Evolutionary conservation across 2,888 invertebrate species (phyloP).

Genomic region (Nebria brevicollis): DNA sequence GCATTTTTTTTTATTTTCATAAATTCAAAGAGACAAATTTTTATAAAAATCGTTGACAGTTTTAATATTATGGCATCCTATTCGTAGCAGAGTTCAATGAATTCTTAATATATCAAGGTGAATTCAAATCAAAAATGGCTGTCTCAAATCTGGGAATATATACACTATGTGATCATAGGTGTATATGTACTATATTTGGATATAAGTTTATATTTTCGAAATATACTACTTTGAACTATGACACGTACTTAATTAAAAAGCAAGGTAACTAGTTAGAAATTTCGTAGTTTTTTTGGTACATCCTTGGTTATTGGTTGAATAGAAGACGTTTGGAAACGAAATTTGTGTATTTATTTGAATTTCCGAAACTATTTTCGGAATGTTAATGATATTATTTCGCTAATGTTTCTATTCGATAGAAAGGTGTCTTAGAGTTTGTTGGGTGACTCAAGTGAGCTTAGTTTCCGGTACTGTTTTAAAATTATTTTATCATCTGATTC

Average conservation of each 20-base stretch:
- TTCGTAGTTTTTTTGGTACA: background rate
- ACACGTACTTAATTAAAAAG: background rate
- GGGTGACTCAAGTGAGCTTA: too few relatives aligned
- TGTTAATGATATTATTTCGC: too few relatives aligned
- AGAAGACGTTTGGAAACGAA: background rate
- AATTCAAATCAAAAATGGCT: background rate
- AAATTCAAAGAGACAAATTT: background rate
- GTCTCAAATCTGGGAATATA: background rate
- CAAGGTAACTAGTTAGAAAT: background rate
- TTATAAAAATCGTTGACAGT: background rate
- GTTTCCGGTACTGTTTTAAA: too few relatives aligned
- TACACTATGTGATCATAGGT: too few relatives aligned
- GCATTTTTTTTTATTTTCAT: background rate
- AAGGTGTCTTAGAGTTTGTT: too few relatives aligned
- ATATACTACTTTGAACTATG: background rate
- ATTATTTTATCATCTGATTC: background rate
- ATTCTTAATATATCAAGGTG: background rate
- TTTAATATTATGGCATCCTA: background rate
- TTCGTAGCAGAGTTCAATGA: background rate
- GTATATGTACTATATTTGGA: too few relatives aligned
- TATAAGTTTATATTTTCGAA: background rate
- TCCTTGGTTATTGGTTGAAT: background rate
- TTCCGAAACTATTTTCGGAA: too few relatives aligned
- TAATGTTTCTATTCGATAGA: too few relatives aligned
- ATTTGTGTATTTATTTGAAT: too few relatives aligned